A percentile compares a stretch with the other conserved stretches of the same genome.
These are phyloP conservation scores for Actinia tenebrosa DNA, from an alignment of 64 coral and sea anemone genomes.

Conservation along the genomic window DNA sequence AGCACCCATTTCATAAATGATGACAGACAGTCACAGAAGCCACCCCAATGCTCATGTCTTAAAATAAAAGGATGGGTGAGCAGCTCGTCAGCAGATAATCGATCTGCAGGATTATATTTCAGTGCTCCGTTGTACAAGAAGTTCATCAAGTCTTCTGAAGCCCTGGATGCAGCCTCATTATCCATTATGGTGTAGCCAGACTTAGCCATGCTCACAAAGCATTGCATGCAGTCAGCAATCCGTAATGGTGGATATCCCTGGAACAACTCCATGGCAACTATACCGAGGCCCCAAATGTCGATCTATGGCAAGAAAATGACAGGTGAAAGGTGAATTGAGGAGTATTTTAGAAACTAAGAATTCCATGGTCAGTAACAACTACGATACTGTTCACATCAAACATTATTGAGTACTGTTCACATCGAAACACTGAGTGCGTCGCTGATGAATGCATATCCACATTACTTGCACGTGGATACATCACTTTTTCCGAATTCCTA, in stretches of 20 bases:
- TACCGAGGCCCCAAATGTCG: not conserved
- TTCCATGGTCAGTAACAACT: not conserved
- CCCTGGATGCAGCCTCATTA: not conserved
- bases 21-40: not conserved
- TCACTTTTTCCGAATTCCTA: too few species aligned
- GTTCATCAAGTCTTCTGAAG: not conserved
- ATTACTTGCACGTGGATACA: too few species aligned
- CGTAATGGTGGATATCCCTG: not conserved
- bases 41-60: not conserved
- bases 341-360: too few species aligned
- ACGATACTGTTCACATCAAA: too few species aligned
- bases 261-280: not conserved
- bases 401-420: too few species aligned
- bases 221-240: not conserved
- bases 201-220: not conserved
- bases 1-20: not conserved
- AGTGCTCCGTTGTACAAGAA: not conserved
- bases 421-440: too few species aligned
- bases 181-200: not conserved
- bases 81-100: not conserved
- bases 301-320: not conserved
- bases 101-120: not conserved
- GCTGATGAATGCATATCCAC: too few species aligned
- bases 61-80: not conserved
- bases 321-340: too few species aligned